Evolutionary conservation across 1,140 invertebrate genomes (phyloP).

Genomic region (Zaprionus capensis): DNA sequence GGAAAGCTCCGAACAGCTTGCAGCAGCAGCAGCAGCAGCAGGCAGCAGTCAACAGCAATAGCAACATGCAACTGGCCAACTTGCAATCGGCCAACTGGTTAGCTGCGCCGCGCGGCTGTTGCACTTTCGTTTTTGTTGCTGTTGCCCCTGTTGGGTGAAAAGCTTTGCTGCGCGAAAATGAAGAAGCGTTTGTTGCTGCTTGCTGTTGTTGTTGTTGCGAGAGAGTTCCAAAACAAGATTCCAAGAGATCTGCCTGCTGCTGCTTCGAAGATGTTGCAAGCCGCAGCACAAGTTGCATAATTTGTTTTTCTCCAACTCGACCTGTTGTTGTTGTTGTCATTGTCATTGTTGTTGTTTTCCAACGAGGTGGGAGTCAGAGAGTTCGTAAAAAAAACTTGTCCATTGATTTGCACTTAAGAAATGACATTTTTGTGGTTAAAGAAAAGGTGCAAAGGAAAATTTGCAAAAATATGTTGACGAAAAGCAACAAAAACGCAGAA

Average conservation of each 20-base stretch:
- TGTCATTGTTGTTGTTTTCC: constrained; percentile 4
- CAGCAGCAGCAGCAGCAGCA: not conserved
- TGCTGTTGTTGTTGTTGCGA: constrained; percentile 42
- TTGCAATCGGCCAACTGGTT: constrained; percentile 33
- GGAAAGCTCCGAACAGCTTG: not conserved
- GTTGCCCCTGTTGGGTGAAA: constrained; percentile 56
- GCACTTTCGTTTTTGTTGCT: constrained; percentile 73
- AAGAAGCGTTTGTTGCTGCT: constrained; percentile 70
- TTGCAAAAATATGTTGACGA: constrained; percentile 19
- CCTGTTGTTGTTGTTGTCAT: constrained; percentile 26
- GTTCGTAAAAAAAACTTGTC: constrained; percentile 53
- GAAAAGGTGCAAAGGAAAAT: constrained; percentile 41
- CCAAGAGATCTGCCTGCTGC: constrained; percentile 35
- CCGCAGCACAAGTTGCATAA: constrained; percentile 67
- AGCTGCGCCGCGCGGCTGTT: constrained; percentile 37
- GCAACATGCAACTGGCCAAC: constrained; percentile 16
- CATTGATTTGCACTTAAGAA: constrained; percentile 73
- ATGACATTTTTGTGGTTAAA: constrained; percentile 68
- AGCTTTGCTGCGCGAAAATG: constrained; percentile 74
- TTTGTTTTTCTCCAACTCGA: constrained; percentile 69
- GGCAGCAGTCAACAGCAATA: not conserved
- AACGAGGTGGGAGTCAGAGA: constrained; percentile 63
- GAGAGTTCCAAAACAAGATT: constrained; percentile 76
- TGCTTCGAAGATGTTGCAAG: constrained; percentile 72
- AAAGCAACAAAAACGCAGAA: constrained; percentile 6